Evolutionary conservation across 2,797 vertebrate species (phyloP).

Genomic region (Ceryle rudis): DNA sequence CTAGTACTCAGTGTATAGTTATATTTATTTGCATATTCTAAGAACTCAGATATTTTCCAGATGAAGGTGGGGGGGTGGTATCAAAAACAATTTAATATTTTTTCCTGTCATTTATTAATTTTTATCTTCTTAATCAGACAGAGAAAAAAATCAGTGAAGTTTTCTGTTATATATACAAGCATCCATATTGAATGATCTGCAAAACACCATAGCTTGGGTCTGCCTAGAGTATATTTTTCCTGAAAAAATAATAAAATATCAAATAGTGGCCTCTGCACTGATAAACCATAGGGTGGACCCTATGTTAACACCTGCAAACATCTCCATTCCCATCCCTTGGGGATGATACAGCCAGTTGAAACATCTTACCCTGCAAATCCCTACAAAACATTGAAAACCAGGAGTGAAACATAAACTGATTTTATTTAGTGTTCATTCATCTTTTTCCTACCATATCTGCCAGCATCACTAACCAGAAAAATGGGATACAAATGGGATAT

Average conservation of each 20-base stretch:
- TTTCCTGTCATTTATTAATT: neutral
- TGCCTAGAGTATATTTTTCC: neutral
- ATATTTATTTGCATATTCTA: neutral
- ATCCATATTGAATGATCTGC: neutral
- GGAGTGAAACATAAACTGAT: neutral
- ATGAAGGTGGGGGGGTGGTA: accelerated
- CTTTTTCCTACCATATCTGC: neutral
- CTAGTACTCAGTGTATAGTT: neutral
- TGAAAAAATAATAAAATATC: neutral
- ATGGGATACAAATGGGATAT: neutral
- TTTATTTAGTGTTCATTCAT: neutral
- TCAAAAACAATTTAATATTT: neutral
- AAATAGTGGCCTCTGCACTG: neutral
- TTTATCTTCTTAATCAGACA: neutral
- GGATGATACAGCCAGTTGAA: neutral
- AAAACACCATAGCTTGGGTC: neutral
- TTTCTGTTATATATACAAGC: neutral
- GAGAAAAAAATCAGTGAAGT: neutral
- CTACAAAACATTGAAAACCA: neutral
- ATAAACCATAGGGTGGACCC: neutral
- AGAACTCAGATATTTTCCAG: neutral
- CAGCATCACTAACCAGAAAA: neutral
- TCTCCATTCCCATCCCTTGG: neutral
- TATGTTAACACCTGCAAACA: accelerated
- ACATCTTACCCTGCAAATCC: neutral